These are phyloP conservation scores for Caenorhabditis parvicauda DNA, from an alignment of 2,888 invertebrate genomes.

Conservation along the genomic window DNA sequence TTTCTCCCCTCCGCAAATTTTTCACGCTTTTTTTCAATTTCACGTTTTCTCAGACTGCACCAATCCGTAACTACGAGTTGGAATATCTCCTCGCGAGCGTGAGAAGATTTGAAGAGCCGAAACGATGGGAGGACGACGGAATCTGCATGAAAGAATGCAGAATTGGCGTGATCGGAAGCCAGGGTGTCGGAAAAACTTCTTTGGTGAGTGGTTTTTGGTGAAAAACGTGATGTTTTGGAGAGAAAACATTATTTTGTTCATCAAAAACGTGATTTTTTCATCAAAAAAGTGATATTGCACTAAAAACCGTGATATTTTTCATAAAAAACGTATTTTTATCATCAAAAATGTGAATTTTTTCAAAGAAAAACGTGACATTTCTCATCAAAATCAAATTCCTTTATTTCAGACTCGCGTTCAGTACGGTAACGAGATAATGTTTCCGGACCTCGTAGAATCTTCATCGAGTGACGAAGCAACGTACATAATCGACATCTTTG, in stretches of 20 bases:
- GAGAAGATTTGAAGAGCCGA: constrained; percentile 11
- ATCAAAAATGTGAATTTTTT: too few relatives aligned
- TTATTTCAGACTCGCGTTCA: constrained; percentile 27
- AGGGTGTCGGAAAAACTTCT: constrained; percentile 40
- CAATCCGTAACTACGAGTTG: constrained; percentile 35
- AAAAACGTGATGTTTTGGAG: too few relatives aligned
- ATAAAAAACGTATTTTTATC: too few relatives aligned
- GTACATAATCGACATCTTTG: constrained; percentile 32
- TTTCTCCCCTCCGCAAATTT: too few relatives aligned
- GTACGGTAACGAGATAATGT: constrained; percentile 32
- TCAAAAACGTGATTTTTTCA: too few relatives aligned
- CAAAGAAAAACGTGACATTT: too few relatives aligned
- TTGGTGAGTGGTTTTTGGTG: constrained; percentile 21
- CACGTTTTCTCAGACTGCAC: constrained; percentile 15
- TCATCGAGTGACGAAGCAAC: constrained; percentile 6
- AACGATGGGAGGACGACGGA: constrained; percentile 10
- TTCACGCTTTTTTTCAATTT: too few relatives aligned
- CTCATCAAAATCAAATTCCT: too few relatives aligned
- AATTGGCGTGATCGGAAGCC: constrained; percentile 35
- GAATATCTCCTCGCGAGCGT: constrained; percentile 25
- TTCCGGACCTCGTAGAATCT: constrained; percentile 22
- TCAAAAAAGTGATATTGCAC: too few relatives aligned
- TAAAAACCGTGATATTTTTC: too few relatives aligned
- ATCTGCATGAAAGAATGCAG: constrained; percentile 30
- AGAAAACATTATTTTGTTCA: not conserved